Evolutionary conservation across 2,113 vertebrate genomes (phyloP), one percentile per base, ranked within the genome.

Genomic region (Potamarius usumacintae): DNA sequence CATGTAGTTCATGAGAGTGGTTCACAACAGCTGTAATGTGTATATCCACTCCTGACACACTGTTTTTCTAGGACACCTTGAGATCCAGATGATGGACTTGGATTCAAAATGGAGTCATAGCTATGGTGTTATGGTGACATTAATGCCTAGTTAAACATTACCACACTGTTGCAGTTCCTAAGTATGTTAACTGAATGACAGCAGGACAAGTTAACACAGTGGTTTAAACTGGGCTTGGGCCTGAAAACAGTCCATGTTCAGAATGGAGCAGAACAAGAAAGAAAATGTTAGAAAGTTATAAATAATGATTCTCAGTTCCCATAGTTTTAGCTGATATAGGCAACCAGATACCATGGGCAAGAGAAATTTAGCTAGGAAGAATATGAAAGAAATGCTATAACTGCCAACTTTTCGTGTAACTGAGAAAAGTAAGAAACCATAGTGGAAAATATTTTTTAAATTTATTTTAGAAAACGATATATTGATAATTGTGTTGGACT

Each of bases 31-130:
- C 82, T 84, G 63, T 17, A 55, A 22, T 4, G 17, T 55, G n/a
- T 57, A 53, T 71, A 84, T 69, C 34, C 82, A 55, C 82, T 20
- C 50, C 63, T 53, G 82, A 69, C 82, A 84, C 18, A 34, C 17
- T 71, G 65, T 84, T 84, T 83, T 27, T 84, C 62, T 71, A 20
- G 52, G 17, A 17, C 82, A 84, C 63, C 62, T 57, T 53, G 8
- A 27, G 52, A 30, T 30, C 82, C 82, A 84, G 62, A 84, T 71
- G 63, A 83, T 83, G 82, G 42, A 42, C 22, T 25, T n/a, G 14
- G 60, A 83, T 65, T 65, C 34, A 65, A 18, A 22, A 77, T 53
- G 22, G 12, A 27, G 48, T 34, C n/a, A 14, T 83, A 79, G 52
- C n/a, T 27, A 8, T 82, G 10, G 30, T 25, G 58, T 48, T 25